Evolutionary conservation across 2,113 vertebrate genomes (phyloP).

Genomic region (Rhea pennata): DNA sequence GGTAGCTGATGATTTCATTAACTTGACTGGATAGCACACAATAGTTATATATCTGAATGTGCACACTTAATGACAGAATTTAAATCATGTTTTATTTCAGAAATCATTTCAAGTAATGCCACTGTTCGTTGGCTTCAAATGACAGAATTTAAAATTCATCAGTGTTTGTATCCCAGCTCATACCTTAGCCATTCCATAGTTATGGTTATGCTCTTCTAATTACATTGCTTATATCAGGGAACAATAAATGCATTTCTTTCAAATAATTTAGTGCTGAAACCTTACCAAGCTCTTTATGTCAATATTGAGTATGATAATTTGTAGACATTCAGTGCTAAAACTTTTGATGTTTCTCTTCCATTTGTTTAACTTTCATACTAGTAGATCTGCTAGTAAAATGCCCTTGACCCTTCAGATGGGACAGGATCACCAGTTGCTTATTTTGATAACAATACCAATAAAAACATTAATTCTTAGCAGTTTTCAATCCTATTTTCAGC

Average conservation of each 20-base stretch:
- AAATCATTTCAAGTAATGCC: neutral
- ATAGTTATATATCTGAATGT: neutral
- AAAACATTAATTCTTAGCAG: neutral
- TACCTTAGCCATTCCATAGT: neutral
- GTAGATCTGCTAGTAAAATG: neutral
- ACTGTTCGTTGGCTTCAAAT: neutral
- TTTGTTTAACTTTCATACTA: neutral
- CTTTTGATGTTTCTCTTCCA: neutral
- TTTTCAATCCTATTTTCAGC: neutral
- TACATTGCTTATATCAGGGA: neutral
- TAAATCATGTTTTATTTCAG: conserved; percentile 8
- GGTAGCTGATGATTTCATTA: neutral
- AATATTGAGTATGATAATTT: neutral
- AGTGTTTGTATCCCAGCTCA: neutral
- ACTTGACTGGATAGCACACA: conserved; percentile 5
- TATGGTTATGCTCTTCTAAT: neutral
- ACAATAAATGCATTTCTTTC: neutral
- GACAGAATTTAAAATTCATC: neutral
- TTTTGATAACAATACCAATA: neutral
- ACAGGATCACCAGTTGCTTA: neutral
- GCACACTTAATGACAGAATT: neutral
- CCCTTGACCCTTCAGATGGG: neutral
- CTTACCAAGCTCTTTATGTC: neutral
- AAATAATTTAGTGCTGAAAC: neutral
- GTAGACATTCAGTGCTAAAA: neutral